Base-by-base conservation (phyloP, 2,113 vertebrate species). In the Monarcha castaneiventris region DNA sequence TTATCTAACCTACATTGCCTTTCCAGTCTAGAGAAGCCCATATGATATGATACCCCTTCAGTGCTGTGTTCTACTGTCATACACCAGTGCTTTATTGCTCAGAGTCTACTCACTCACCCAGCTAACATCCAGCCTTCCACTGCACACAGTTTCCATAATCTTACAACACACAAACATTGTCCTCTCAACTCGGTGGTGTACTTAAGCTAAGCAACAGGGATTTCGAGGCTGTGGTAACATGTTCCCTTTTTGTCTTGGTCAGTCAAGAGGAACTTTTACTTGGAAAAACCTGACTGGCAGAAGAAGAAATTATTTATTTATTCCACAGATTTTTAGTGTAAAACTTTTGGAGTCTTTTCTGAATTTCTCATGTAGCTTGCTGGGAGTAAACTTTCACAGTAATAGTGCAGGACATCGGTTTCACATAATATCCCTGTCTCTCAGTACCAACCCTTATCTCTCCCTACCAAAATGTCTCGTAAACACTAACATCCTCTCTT, bases 51-150 rank as follows among this genome's bases (percentile, higher is more conserved):
- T 64, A 84, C 32, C 76, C 64, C 48, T 92, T 80, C 35, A 48
- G 35, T 23, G 51, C 15, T 88, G 19, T 90, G 83, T 78, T 88
- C 82, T 59, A 9, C 82, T 84, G 56, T 78, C 72, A 69, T 72
- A 86, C 61, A 81, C 22, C 39, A 59, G 8, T 75, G 79, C 18
- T 86, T 96, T 75, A 81, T 85, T 86, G 85, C 49, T 86, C 87
- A 88, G 58, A 89, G 80, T 44, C 82, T 81, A 90, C 48, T 94
- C 90, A 86, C 49, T 90, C 83, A 88, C 27, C 13, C 91, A 68
- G 72, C 64, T 92, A 92, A 81, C 84, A 94, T 49, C 25, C 41
- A 91, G 43, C 52, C 21, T 84, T 80, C 75, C 52, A 35, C 10
- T 84, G 85, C 68, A 93, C 74, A 55, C 25, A 5, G 41, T 35